Percentiles rank a stretch among this genome's conserved stretches.
Conservation (phyloP, 2,797 vertebrate species). For the Spheniscus humboldti region DNA sequence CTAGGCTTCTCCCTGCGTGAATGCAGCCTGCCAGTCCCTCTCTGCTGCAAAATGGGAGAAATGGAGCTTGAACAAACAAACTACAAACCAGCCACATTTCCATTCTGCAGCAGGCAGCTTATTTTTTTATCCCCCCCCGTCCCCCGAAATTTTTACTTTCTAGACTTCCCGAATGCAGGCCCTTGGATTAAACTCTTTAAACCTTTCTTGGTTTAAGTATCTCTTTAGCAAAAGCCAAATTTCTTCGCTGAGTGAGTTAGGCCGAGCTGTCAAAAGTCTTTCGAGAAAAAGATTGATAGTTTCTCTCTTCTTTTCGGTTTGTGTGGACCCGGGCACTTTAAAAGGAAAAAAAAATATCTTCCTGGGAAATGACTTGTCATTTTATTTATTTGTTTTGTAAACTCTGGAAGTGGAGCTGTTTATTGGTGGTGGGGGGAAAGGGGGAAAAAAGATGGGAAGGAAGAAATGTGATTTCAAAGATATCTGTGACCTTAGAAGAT, state of each 20-base stretch:
- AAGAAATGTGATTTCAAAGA: not conserved
- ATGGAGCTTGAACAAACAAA: not conserved
- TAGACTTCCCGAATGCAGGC: not conserved
- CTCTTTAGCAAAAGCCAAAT: conserved; percentile 61
- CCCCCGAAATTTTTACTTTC: not conserved
- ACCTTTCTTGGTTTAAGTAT: conserved; percentile 15
- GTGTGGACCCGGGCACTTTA: conserved; percentile 51
- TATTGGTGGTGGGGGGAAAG: rapidly evolving
- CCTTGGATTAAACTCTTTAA: not conserved
- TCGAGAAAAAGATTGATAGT: conserved; percentile 94
- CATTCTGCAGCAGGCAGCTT: not conserved
- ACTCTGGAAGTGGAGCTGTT: not conserved
- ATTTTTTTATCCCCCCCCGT: not conserved
- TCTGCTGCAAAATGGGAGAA: not conserved
- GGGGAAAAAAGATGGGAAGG: not conserved
- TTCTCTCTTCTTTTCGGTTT: conserved; percentile 48
- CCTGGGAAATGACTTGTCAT: conserved; percentile 40
- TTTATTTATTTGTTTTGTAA: conserved; percentile 45
- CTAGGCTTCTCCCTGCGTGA: conserved; percentile 36
- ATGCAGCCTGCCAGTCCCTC: not conserved
- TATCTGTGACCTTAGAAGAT: not conserved
- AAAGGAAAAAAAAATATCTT: conserved; percentile 1
- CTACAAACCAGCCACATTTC: not conserved
- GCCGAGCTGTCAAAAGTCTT: conserved; percentile 85
- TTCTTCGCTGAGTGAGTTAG: conserved; percentile 75